phyloP scores from a whole-genome alignment of 2,113 vertebrate genomes.

The Thalassoma bifasciatum region DNA sequence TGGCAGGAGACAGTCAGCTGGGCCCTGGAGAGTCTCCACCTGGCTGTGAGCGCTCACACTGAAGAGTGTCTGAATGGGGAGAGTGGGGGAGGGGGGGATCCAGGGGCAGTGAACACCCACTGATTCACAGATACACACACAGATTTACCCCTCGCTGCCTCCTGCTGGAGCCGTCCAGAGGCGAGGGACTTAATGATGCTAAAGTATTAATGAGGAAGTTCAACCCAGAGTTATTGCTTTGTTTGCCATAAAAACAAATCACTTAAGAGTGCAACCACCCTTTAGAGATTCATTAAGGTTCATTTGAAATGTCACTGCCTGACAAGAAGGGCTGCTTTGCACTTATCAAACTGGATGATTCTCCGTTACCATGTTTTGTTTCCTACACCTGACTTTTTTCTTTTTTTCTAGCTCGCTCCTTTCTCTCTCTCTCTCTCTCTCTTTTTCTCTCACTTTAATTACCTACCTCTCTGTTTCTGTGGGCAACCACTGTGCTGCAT shows the following conservation, averaged over 20 bases:
- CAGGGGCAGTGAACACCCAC: constrained; percentile 34
- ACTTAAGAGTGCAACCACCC: constrained; percentile 46
- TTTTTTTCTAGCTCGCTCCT: constrained; percentile 34
- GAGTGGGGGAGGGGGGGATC: not conserved
- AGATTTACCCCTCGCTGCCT: constrained; percentile 29
- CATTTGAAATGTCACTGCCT: constrained; percentile 43
- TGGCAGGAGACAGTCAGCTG: constrained; percentile 50
- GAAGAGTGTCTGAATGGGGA: constrained; percentile 42
- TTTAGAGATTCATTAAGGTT: constrained; percentile 43
- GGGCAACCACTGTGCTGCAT: constrained; percentile 4
- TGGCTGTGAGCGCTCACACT: constrained; percentile 25
- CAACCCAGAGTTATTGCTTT: constrained; percentile 67
- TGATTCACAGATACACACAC: constrained; percentile 24
- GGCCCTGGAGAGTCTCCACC: constrained; percentile 44
- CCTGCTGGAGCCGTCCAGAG: constrained; percentile 56
- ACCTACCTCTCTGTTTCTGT: constrained; percentile 26
- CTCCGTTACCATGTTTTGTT: constrained; percentile 21
- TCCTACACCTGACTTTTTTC: constrained; percentile 19
- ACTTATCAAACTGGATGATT: constrained; percentile 8
- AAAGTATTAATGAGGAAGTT: constrained; percentile 78
- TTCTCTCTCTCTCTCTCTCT: constrained; percentile 6
- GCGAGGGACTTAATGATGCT: constrained; percentile 76
- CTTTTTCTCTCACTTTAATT: constrained; percentile 41
- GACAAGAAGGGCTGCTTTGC: constrained; percentile 10
- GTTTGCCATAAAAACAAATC: constrained; percentile 75